These are phyloP conservation scores for Hemibagrus wyckioides DNA, from an alignment of 2,113 vertebrate species.

Conservation along the genomic window DNA sequence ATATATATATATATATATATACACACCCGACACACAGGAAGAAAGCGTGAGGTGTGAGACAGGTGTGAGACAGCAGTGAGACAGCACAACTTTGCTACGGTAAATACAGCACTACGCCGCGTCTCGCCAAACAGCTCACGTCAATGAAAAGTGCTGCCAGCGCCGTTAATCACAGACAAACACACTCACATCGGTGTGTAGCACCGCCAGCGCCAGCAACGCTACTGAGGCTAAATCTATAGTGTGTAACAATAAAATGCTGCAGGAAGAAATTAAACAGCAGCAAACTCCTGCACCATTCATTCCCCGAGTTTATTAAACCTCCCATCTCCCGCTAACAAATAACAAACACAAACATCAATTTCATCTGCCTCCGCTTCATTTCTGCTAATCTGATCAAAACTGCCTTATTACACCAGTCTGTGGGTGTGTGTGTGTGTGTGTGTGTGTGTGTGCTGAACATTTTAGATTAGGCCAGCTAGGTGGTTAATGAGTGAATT, in stretches of 20 bases:
- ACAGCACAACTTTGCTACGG: not conserved
- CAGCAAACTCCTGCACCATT: too few species aligned
- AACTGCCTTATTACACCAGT: not conserved
- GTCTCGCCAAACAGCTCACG: not conserved
- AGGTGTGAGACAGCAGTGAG: not conserved
- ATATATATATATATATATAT: not conserved
- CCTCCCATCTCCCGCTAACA: not conserved
- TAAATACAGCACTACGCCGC: not conserved
- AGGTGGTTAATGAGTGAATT: not conserved
- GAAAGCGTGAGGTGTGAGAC: not conserved
- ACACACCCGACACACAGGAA: not conserved
- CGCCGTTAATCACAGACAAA: not conserved
- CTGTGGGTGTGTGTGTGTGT: not conserved
- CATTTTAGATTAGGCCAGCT: not conserved
- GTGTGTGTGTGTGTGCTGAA: not conserved
- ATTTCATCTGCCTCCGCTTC: not conserved
- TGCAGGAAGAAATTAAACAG: not conserved
- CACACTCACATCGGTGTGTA: not conserved
- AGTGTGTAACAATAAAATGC: not conserved
- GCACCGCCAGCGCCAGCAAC: not conserved
- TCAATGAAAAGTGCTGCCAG: not conserved
- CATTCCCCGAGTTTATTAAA: not conserved
- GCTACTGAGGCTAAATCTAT: not conserved
- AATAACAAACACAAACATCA: not conserved
- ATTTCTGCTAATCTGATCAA: not conserved